Evolutionary conservation across 1,140 invertebrate genomes (phyloP).

Genomic region (Drosophila pseudoobscura): DNA sequence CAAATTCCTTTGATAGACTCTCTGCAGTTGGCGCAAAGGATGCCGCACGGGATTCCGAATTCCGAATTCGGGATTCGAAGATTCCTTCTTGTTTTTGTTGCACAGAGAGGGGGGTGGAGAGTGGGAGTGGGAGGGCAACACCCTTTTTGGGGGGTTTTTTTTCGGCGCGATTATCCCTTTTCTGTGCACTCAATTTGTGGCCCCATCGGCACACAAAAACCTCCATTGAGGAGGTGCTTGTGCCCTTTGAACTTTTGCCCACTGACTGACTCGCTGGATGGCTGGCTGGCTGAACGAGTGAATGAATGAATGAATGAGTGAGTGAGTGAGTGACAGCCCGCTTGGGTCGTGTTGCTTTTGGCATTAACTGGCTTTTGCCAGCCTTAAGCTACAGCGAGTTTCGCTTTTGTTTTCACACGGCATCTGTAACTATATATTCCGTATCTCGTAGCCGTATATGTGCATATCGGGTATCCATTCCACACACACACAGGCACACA

Average conservation of each 20-base stretch:
- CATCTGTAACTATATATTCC: conserved; percentile 20
- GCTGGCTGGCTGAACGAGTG: conserved; percentile 20
- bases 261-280: conserved; percentile 22
- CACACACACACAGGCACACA: no score
- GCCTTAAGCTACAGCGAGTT: conserved; percentile 45
- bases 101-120: no score
- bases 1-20: conserved; percentile 30
- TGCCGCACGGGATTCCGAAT: conserved; percentile 31
- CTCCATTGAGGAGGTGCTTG: conserved; percentile 8
- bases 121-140: conserved; percentile 19
- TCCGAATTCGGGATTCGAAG: conserved; percentile 39
- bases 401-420: conserved; percentile 64
- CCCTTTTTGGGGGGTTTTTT: conserved; percentile 62
- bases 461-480: conserved; percentile 27
- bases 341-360: conserved; percentile 15
- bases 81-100: conserved; percentile 23
- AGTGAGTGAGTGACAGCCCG: conserved; percentile 34
- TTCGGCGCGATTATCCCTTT: conserved; percentile 74
- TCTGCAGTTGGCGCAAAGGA: conserved; percentile 3
- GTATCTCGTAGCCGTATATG: conserved; percentile 1
- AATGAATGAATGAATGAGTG: conserved; percentile 16
- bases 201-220: conserved; percentile 16
- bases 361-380: conserved; percentile 62
- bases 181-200: conserved; percentile 72
- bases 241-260: conserved; percentile 64